Conservation (phyloP, 2,888 invertebrate genomes). For the Microplitis deprimator region DNA sequence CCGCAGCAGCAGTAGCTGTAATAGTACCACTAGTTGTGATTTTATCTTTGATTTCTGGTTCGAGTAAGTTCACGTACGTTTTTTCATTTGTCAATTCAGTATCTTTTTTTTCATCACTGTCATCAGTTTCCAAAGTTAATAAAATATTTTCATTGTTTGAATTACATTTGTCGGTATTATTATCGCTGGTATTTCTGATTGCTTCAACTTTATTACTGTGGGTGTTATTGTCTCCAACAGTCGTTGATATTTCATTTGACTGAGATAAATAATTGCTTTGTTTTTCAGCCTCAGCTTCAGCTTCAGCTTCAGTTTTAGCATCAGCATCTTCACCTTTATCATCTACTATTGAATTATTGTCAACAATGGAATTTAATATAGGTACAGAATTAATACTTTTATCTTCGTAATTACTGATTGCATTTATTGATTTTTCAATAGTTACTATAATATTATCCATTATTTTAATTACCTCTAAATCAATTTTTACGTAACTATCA, state of each 20-base stretch:
- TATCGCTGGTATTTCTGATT: background rate
- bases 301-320: background rate
- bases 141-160: background rate
- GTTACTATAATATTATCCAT: background rate
- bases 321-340: background rate
- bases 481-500: background rate
- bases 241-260: background rate
- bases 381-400: background rate
- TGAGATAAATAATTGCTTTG: background rate
- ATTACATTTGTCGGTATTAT: background rate
- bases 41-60: constrained; percentile 11
- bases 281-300: background rate
- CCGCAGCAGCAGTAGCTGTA: background rate
- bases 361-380: constrained; percentile 7
- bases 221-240: background rate
- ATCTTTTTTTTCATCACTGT: background rate
- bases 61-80: background rate
- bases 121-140: background rate
- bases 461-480: background rate
- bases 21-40: background rate
- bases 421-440: constrained; percentile 6
- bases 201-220: background rate
- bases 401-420: background rate
- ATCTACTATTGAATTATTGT: background rate
- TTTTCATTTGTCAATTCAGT: background rate